These are phyloP conservation scores for Coluber constrictor DNA, from an alignment of 2,797 vertebrate species.

Conservation along the genomic window DNA sequence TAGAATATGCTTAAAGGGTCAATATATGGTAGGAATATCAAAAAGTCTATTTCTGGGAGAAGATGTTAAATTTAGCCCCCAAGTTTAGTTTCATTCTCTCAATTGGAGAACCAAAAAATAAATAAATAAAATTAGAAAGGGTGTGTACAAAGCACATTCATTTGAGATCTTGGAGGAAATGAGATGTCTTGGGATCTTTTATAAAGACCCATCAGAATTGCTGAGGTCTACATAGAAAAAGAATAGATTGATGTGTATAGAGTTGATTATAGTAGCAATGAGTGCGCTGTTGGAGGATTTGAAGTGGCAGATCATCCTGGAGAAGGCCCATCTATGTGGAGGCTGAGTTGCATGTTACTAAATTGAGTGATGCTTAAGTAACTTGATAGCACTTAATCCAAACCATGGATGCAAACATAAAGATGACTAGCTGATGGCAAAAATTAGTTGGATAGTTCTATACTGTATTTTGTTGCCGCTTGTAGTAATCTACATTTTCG, in stretches of 20 bases:
- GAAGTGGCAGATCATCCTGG: background rate
- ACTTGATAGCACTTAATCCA: background rate
- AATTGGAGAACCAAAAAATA: background rate
- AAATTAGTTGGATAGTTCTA: background rate
- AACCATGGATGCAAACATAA: background rate
- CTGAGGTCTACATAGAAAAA: background rate
- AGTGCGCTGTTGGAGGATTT: background rate
- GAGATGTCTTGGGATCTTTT: background rate
- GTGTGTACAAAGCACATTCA: background rate
- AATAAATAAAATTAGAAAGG: background rate
- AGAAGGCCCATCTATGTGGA: background rate
- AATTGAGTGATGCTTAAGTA: background rate
- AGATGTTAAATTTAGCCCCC: background rate
- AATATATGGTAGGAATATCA: background rate
- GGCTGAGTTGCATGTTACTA: background rate
- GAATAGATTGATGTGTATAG: background rate
- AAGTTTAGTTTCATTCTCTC: background rate
- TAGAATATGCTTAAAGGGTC: too few relatives aligned
- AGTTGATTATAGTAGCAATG: background rate
- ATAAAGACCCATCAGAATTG: background rate
- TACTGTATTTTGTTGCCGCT: background rate
- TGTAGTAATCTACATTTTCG: background rate
- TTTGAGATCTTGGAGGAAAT: background rate
- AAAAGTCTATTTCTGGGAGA: background rate
- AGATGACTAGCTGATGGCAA: background rate